Evolutionary conservation across 2,888 invertebrate species (phyloP).

Genomic region (Drosophila pseudotalamancana): DNA sequence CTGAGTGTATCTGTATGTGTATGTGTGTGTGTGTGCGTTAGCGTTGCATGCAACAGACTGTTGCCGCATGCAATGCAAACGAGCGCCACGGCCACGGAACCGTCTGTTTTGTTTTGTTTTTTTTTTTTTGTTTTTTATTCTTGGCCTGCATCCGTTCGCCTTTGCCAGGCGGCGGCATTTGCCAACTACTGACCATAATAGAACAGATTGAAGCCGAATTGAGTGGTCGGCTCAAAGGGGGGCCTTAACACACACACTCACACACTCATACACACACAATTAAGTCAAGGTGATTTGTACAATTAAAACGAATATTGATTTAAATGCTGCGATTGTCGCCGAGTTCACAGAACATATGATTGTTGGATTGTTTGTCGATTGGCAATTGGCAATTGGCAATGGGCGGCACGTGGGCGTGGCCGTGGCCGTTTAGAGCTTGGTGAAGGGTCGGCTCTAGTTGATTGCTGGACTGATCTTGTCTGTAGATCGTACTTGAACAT

Average conservation of each 20-base stretch:
- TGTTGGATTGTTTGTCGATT: slow-evolving; percentile 38
- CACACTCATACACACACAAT: slow-evolving; percentile 38
- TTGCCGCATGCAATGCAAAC: slow-evolving; percentile 68
- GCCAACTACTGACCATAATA: slow-evolving; percentile 63
- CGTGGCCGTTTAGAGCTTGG: slow-evolving; percentile 34
- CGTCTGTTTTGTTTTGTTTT: slow-evolving; percentile 45
- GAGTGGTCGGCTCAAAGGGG: slow-evolving; percentile 52
- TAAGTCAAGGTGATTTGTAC: slow-evolving; percentile 78
- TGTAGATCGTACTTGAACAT: slow-evolving; percentile 5
- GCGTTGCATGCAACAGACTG: slow-evolving; percentile 64
- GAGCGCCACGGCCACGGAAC: slow-evolving; percentile 52
- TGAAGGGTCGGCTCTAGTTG: slow-evolving; percentile 44
- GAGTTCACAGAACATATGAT: slow-evolving; percentile 45
- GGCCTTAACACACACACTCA: slow-evolving; percentile 20
- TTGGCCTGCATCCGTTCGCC: slow-evolving; percentile 52
- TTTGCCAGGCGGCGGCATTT: slow-evolving; percentile 49
- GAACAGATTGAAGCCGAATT: slow-evolving; percentile 65
- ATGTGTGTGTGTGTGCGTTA: slow-evolving; percentile 24
- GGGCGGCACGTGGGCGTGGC: slow-evolving; percentile 25
- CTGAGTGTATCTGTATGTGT: too few species aligned
- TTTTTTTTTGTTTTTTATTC: too few species aligned
- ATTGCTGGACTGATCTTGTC: slow-evolving; percentile 51
- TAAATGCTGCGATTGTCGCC: slow-evolving; percentile 60
- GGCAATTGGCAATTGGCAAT: slow-evolving; percentile 37
- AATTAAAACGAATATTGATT: slow-evolving; percentile 77